Percentiles rank a stretch among this genome's conserved stretches.
phyloP scores from a whole-genome alignment of 2,797 vertebrate species.

The Hirundo rustica region DNA sequence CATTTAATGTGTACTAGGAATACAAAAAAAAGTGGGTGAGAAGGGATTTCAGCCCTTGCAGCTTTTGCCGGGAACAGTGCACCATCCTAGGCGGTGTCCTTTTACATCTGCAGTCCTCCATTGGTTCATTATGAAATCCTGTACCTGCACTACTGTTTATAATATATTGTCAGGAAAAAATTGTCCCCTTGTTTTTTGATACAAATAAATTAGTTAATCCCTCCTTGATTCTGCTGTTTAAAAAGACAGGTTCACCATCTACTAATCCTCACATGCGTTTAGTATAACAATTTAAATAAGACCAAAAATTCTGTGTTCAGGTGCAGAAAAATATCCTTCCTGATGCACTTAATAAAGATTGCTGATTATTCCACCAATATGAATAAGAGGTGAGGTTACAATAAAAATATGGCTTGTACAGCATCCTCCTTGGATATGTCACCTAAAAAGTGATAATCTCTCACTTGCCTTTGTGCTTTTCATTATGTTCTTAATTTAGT shows the following conservation, averaged over 20 bases:
- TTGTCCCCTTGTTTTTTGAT: neutral
- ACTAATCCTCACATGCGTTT: neutral
- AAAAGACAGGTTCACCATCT: neutral
- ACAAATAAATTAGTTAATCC: neutral
- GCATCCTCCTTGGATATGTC: neutral
- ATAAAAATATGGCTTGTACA: neutral
- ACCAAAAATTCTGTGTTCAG: neutral
- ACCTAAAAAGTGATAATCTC: neutral
- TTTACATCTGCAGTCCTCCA: neutral
- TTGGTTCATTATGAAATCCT: neutral
- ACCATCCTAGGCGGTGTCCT: neutral
- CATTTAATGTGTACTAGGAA: neutral
- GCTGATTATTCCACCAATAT: neutral
- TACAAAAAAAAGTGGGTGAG: neutral
- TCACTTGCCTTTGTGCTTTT: neutral
- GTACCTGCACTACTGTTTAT: neutral
- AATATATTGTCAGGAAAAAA: neutral
- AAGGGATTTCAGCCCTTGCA: neutral
- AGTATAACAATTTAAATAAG: neutral
- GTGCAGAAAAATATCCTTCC: neutral
- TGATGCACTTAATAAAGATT: neutral
- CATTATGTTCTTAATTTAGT: neutral
- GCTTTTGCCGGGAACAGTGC: no score
- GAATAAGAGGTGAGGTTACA: neutral
- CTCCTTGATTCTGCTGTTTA: neutral